phyloP scores from a whole-genome alignment of 1,140 invertebrate species.

The Magallana angulata region DNA sequence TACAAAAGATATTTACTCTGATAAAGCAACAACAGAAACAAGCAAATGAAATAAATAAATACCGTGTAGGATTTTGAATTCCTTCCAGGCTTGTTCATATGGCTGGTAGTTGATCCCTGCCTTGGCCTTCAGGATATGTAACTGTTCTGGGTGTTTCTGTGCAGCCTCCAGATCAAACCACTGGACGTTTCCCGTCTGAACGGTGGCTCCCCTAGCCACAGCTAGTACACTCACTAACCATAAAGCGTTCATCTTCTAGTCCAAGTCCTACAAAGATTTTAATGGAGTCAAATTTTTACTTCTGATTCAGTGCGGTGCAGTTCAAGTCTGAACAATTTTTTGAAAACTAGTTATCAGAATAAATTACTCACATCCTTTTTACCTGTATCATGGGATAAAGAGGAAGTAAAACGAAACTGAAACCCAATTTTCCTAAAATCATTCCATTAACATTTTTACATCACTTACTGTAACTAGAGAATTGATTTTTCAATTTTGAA shows the following conservation, averaged over 20 bases:
- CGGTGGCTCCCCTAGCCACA: slow-evolving; percentile 37
- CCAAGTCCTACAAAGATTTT: not conserved
- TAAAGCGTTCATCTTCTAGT: not conserved
- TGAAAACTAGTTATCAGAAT: no score
- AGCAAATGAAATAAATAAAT: not conserved
- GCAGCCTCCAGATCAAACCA: slow-evolving; percentile 55
- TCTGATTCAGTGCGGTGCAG: no score
- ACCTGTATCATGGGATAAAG: no score
- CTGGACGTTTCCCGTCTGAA: slow-evolving; percentile 19
- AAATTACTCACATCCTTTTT: no score
- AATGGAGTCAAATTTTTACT: not conserved
- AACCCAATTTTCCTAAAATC: no score
- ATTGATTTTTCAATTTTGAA: no score
- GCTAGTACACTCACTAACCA: slow-evolving; percentile 32
- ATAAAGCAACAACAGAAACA: no score
- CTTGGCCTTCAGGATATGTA: not conserved
- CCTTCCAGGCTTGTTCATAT: slow-evolving; percentile 58
- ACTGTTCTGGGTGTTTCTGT: not conserved
- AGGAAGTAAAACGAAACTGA: no score
- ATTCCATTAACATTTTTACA: no score
- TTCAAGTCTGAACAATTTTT: no score
- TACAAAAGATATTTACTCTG: no score
- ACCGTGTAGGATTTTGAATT: slow-evolving; percentile 60
- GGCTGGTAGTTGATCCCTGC: slow-evolving; percentile 50
- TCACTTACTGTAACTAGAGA: no score